phyloP scores from a whole-genome alignment of 2,113 vertebrate genomes.

The Erythrocercus mccallii region DNA sequence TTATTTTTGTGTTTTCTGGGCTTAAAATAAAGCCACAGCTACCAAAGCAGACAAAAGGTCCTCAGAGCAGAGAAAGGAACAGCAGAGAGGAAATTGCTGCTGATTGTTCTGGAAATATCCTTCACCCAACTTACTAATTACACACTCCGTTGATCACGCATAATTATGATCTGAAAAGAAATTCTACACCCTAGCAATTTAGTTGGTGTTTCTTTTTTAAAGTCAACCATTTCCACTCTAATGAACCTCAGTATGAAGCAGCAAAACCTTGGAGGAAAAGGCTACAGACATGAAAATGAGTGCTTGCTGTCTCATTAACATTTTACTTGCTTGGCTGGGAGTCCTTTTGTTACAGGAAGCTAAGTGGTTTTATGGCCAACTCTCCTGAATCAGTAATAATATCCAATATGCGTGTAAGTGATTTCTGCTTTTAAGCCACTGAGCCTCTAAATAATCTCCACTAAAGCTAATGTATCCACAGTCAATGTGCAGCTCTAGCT shows the following conservation, averaged over 20 bases:
- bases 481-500: not conserved
- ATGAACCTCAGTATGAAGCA: slow-evolving; percentile 23
- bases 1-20: not conserved
- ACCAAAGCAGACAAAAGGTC: slow-evolving; percentile 20
- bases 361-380: slow-evolving; percentile 55
- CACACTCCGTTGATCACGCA: slow-evolving; percentile 28
- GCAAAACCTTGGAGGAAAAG: slow-evolving; percentile 26
- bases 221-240: slow-evolving; percentile 33
- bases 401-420: slow-evolving; percentile 37
- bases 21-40: not conserved
- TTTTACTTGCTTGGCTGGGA: slow-evolving; percentile 56
- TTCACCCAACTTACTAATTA: slow-evolving; percentile 57
- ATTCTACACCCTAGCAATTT: not conserved
- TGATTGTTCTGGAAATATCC: slow-evolving; percentile 50
- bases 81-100: slow-evolving; percentile 39
- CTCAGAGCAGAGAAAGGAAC: not conserved
- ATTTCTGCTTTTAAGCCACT: slow-evolving; percentile 59
- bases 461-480: slow-evolving; percentile 38
- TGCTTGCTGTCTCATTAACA: slow-evolving; percentile 52
- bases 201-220: slow-evolving; percentile 10
- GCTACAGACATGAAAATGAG: slow-evolving; percentile 35
- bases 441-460: slow-evolving; percentile 42
- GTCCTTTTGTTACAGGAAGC: slow-evolving; percentile 56
- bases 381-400: slow-evolving; percentile 53
- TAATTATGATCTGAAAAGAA: slow-evolving; percentile 55